Percentiles rank a stretch among this genome's conserved stretches.
These are phyloP conservation scores for Drosophila willistoni DNA, from an alignment of 1,140 invertebrate genomes.

Conservation along the genomic window DNA sequence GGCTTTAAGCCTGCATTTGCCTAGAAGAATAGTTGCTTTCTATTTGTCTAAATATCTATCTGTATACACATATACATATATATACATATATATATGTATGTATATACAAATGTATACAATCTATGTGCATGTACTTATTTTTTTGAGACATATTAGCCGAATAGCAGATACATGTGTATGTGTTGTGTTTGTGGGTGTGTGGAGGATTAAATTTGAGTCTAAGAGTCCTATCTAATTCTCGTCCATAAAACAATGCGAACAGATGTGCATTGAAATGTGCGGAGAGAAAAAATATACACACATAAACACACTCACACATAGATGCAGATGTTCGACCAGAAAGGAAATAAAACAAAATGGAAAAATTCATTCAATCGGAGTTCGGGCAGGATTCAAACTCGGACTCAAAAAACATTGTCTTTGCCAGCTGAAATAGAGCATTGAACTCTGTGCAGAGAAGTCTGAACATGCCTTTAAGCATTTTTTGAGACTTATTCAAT, in stretches of 20 bases:
- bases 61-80: background rate
- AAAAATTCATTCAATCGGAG: slow-evolving; percentile 52
- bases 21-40: background rate
- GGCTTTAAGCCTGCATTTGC: background rate
- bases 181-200: background rate
- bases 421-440: slow-evolving; percentile 33
- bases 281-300: slow-evolving; percentile 32
- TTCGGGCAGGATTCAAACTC: slow-evolving; percentile 35
- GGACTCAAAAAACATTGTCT: slow-evolving; percentile 24
- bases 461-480: slow-evolving; percentile 44
- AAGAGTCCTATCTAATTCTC: slow-evolving; percentile 24
- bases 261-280: slow-evolving; percentile 57
- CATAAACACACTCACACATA: slow-evolving; percentile 50
- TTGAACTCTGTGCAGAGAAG: slow-evolving; percentile 35
- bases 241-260: slow-evolving; percentile 61
- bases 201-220: slow-evolving; percentile 56
- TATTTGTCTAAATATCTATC: background rate
- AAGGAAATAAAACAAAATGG: slow-evolving; percentile 51
- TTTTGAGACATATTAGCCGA: background rate
- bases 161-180: slow-evolving; percentile 12
- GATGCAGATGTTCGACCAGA: slow-evolving; percentile 60
- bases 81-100: background rate
- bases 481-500: slow-evolving; percentile 55
- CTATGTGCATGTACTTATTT: background rate
- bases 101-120: background rate